These are phyloP conservation scores for Heloderma charlesbogerti DNA, from an alignment of 2,113 vertebrate species.

Conservation along the genomic window DNA sequence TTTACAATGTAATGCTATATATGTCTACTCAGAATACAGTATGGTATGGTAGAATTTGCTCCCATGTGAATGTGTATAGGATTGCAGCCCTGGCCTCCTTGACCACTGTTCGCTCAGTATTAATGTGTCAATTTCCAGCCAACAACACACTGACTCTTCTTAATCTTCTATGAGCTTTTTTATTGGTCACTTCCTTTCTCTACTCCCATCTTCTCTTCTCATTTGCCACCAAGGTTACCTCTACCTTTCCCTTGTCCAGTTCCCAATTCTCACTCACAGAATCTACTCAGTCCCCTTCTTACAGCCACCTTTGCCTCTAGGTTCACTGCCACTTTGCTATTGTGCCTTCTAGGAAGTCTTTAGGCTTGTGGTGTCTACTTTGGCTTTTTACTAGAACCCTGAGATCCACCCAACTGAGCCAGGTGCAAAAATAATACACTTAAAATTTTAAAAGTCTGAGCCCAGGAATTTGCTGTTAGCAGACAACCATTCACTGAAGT, in stretches of 20 bases:
- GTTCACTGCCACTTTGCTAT: neutral
- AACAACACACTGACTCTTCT: neutral
- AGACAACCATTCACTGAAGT: constrained; percentile 45
- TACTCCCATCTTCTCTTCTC: neutral
- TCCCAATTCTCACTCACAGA: neutral
- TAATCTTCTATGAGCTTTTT: neutral
- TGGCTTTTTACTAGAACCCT: no score
- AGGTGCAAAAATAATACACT: no score
- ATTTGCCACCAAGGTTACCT: neutral
- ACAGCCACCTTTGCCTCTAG: neutral
- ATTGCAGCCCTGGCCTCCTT: neutral
- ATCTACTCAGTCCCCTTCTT: neutral
- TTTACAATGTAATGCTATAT: neutral
- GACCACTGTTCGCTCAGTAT: neutral
- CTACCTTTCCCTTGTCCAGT: neutral
- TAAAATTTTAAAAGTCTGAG: no score
- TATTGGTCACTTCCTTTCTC: neutral
- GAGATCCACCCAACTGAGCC: no score
- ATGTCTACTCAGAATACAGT: no score
- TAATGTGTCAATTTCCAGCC: neutral
- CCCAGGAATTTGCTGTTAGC: constrained; percentile 30
- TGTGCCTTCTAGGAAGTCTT: neutral
- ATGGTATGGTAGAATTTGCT: no score
- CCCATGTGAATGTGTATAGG: neutral
- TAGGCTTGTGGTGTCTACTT: neutral